Conservation (phyloP, 2,113 vertebrate species). For the Diphyllodes magnificus region DNA sequence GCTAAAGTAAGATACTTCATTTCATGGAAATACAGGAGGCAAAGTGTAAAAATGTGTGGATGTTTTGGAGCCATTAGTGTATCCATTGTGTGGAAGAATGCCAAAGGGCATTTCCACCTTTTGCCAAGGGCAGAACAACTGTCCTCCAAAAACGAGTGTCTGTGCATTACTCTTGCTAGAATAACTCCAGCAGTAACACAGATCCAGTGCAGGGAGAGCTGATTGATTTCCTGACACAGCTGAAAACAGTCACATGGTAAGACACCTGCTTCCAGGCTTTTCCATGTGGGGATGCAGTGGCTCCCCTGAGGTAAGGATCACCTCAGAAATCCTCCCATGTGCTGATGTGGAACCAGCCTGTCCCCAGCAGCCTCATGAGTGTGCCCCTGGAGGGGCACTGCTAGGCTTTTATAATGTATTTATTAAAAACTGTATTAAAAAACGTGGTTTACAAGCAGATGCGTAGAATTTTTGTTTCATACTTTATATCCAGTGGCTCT, state of each 20-base stretch:
- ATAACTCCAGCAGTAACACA: background rate
- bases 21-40: background rate
- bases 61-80: background rate
- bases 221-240: background rate
- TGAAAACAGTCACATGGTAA: background rate
- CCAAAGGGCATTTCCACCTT: background rate
- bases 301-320: background rate
- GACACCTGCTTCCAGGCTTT: background rate
- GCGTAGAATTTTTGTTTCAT: background rate
- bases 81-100: background rate
- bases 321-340: background rate
- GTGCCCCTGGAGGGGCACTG: background rate
- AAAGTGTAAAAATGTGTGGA: background rate
- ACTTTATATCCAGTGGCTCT: background rate
- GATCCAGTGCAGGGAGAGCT: background rate
- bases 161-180: background rate
- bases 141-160: background rate
- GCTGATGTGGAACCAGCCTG: background rate
- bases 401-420: background rate
- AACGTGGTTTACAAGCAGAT: background rate
- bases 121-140: background rate
- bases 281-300: background rate
- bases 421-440: background rate
- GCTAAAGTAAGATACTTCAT: background rate
- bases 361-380: background rate